Evolutionary conservation across 1,140 invertebrate genomes (phyloP).

Genomic region (Ceratina australensis): DNA sequence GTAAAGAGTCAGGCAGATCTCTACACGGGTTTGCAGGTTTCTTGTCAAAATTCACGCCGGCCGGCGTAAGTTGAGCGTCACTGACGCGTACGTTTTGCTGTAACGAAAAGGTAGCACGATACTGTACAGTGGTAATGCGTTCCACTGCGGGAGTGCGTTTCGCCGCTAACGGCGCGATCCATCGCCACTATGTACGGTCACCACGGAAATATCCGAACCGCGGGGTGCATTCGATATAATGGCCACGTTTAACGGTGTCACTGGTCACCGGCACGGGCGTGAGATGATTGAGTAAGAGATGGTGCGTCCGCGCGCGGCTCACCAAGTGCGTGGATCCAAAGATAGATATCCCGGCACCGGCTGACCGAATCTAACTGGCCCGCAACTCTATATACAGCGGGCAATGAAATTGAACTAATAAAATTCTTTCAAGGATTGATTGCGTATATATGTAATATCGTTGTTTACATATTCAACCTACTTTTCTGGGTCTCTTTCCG

Average conservation of each 20-base stretch:
- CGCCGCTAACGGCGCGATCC: constrained; percentile 44
- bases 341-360: constrained; percentile 63
- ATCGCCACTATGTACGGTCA: constrained; percentile 56
- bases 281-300: constrained; percentile 66
- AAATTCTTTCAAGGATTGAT: too few species aligned
- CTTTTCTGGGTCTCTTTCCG: too few species aligned
- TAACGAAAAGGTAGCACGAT: constrained; percentile 34
- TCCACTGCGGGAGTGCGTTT: constrained; percentile 38
- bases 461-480: too few species aligned
- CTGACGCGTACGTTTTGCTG: constrained; percentile 45
- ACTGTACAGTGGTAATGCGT: constrained; percentile 38
- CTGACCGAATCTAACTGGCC: constrained; percentile 52
- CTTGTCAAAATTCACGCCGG: too few species aligned
- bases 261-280: constrained; percentile 55
- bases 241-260: constrained; percentile 66
- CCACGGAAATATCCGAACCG: constrained; percentile 62
- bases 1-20: too few species aligned
- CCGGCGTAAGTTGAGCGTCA: constrained; percentile 25
- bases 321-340: constrained; percentile 57
- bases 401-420: background rate
- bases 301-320: background rate
- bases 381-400: constrained; percentile 33
- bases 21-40: too few species aligned
- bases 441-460: too few species aligned
- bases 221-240: constrained; percentile 64